These are phyloP conservation scores for Julus scanicus DNA, from an alignment of 2,888 invertebrate genomes.

Conservation along the genomic window DNA sequence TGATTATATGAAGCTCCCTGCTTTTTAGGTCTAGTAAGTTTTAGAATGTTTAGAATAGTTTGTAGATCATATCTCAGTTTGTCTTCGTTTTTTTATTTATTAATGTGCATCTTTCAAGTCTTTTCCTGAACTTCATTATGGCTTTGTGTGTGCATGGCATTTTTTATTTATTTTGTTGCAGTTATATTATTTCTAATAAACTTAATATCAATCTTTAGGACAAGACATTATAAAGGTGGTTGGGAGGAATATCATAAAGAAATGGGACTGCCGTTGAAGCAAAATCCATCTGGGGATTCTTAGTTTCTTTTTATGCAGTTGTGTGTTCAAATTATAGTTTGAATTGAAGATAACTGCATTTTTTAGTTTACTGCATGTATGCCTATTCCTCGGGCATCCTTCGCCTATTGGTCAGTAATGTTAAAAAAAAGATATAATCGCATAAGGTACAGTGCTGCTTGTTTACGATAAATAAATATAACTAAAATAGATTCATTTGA, in stretches of 20 bases:
- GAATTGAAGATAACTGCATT: too few species aligned
- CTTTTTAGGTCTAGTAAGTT: neutral
- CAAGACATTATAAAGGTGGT: conserved; percentile 58
- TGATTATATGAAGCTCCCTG: neutral
- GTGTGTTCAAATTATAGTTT: too few species aligned
- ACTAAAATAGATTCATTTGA: too few species aligned
- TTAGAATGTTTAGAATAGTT: neutral
- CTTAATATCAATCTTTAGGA: conserved; percentile 53
- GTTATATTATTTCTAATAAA: neutral
- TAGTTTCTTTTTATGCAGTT: neutral
- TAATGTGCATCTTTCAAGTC: neutral
- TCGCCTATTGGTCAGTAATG: too few species aligned
- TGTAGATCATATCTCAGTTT: neutral
- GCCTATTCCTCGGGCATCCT: too few species aligned
- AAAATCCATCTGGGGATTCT: conserved; percentile 26
- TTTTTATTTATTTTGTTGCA: neutral
- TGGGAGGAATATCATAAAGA: conserved; percentile 57
- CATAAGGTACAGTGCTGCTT: too few species aligned
- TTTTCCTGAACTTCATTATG: neutral
- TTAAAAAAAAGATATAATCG: too few species aligned
- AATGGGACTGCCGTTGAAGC: conserved; percentile 56
- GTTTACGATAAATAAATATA: too few species aligned
- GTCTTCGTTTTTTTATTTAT: conserved; percentile 1
- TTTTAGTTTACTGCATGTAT: too few species aligned
- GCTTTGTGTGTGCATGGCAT: neutral